Evolutionary conservation across 2,888 invertebrate genomes (phyloP).

Genomic region (Lucinisca nassula): DNA sequence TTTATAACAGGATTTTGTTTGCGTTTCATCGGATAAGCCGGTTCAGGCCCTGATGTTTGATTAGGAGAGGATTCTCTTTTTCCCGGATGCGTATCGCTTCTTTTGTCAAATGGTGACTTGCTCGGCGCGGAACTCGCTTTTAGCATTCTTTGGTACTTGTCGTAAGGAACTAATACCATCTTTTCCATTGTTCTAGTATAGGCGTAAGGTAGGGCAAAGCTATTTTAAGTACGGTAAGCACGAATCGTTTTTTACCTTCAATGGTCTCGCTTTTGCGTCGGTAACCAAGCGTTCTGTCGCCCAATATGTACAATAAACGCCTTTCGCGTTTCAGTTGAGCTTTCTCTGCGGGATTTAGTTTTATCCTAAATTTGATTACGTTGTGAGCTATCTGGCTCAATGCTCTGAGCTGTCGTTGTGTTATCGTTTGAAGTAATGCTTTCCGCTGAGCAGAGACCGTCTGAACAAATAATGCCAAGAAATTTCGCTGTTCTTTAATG

Average conservation of each 20-base stretch:
- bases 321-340: not conserved
- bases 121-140: too few species aligned
- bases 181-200: conserved; percentile 36
- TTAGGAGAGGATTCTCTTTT: too few species aligned
- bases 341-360: not conserved
- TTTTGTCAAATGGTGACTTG: too few species aligned
- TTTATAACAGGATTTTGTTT: too few species aligned
- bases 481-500: conserved; percentile 12
- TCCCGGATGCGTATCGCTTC: too few species aligned
- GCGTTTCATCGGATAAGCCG: too few species aligned
- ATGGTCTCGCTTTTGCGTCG: not conserved
- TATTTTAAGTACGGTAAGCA: not conserved
- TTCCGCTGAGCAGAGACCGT: conserved; percentile 20
- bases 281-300: conserved; percentile 4
- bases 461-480: conserved; percentile 19
- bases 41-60: too few species aligned
- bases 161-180: conserved; percentile 30
- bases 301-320: not conserved
- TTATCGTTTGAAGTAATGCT: conserved; percentile 34
- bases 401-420: conserved; percentile 35
- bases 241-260: not conserved
- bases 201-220: not conserved
- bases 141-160: conserved; percentile 32
- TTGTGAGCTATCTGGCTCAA: conserved; percentile 27
- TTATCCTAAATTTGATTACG: not conserved